Conservation (phyloP, 2,797 vertebrate species). For the Anniella stebbinsi region DNA sequence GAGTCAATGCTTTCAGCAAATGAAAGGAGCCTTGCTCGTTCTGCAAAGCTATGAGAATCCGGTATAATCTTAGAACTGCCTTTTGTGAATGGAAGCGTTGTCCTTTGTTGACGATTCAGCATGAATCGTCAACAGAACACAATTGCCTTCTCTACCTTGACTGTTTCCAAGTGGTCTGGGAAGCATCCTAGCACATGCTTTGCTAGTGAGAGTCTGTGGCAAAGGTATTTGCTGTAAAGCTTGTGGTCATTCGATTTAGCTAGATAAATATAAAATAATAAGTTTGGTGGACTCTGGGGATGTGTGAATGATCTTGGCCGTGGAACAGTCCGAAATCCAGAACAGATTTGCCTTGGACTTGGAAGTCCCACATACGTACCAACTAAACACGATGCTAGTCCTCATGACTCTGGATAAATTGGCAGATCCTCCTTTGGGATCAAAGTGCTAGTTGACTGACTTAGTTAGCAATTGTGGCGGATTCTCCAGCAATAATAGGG, state of each 20-base stretch:
- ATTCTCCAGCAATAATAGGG: not conserved
- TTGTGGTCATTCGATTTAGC: not conserved
- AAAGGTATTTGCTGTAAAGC: not conserved
- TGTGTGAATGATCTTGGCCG: not conserved
- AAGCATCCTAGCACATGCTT: not conserved
- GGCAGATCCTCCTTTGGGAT: too few species aligned
- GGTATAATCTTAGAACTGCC: not conserved
- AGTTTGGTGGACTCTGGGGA: not conserved
- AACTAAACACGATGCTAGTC: not conserved
- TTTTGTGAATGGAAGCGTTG: constrained; percentile 3
- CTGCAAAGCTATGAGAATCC: not conserved
- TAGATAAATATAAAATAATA: not conserved
- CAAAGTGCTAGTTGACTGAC: too few species aligned
- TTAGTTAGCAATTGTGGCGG: not conserved
- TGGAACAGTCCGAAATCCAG: not conserved
- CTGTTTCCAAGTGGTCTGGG: not conserved
- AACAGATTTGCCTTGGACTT: not conserved
- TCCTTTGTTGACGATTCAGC: not conserved
- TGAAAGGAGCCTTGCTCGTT: too few species aligned
- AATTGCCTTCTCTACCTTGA: not conserved
- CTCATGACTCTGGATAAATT: not conserved
- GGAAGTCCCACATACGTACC: not conserved
- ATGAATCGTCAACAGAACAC: not conserved
- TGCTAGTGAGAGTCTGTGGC: not conserved
- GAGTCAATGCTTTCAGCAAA: not conserved